Evolutionary conservation across 53 echinoderm and acorn worm species (phyloP).

Genomic region (Temnopleurus reevesii): DNA sequence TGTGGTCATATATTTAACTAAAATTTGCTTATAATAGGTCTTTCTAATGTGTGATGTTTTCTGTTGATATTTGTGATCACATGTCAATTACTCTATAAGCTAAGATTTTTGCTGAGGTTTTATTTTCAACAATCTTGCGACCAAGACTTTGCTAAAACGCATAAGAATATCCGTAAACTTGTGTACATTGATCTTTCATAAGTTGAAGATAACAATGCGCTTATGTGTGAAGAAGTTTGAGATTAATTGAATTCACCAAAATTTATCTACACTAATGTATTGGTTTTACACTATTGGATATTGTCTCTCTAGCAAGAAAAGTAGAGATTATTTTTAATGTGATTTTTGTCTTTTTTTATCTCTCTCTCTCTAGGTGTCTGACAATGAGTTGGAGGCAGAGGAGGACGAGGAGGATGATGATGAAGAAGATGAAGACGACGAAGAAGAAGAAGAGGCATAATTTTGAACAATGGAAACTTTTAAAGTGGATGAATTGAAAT

Average conservation of each 20-base stretch:
- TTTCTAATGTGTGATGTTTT: neutral
- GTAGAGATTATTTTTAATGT: too few relatives aligned
- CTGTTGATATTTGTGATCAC: neutral
- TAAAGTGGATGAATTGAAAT: neutral
- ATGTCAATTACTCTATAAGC: too few relatives aligned
- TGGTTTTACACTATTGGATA: too few relatives aligned
- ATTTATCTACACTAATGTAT: too few relatives aligned
- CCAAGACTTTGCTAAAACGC: too few relatives aligned
- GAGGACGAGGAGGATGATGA: constrained; percentile 82
- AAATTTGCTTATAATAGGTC: neutral
- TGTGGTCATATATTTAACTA: too few relatives aligned
- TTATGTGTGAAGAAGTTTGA: neutral
- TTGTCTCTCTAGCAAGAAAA: neutral
- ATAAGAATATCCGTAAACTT: too few relatives aligned
- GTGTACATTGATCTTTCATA: neutral
- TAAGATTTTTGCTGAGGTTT: too few relatives aligned
- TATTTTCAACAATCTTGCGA: too few relatives aligned
- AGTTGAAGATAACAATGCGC: neutral
- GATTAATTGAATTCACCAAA: too few relatives aligned
- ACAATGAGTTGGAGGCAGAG: constrained; percentile 75
- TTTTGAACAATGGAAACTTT: neutral
- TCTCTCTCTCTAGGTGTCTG: constrained; percentile 66
- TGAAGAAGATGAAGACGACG: constrained; percentile 64
- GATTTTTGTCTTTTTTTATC: neutral
- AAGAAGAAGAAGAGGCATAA: constrained; percentile 66